Evolutionary conservation across 2,113 vertebrate species (phyloP).

Genomic region (Coturnix japonica): DNA sequence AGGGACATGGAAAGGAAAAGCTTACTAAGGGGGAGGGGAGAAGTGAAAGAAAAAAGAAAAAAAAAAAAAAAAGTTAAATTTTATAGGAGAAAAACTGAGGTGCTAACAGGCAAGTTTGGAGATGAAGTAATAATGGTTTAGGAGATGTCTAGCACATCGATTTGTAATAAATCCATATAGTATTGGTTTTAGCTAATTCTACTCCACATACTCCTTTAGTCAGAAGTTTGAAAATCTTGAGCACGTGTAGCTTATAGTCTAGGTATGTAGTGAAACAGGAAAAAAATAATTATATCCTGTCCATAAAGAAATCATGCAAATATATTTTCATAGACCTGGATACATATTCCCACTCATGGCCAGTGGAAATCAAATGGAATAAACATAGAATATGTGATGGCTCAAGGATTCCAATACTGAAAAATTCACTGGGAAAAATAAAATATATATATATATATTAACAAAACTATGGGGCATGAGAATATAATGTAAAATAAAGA

Average conservation of each 20-base stretch:
- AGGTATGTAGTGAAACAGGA: not conserved
- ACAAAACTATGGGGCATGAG: not conserved
- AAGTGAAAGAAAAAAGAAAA: not conserved
- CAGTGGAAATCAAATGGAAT: not conserved
- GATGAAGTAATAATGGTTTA: not conserved
- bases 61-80: not conserved
- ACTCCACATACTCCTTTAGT: not conserved
- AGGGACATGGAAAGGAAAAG: not conserved
- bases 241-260: not conserved
- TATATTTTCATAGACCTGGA: not conserved
- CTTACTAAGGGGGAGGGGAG: not conserved
- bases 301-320: not conserved
- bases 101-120: not conserved
- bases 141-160: not conserved
- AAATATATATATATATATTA: not conserved
- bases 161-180: not conserved
- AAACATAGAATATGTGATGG: not conserved
- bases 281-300: fast-evolving
- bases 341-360: not conserved
- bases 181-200: not conserved
- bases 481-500: not conserved
- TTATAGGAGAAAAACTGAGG: not conserved
- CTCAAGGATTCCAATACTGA: not conserved
- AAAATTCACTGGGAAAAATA: not conserved
- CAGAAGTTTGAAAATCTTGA: not conserved